phyloP scores from a whole-genome alignment of 1,140 invertebrate genomes.

The Gryllus bimaculatus region DNA sequence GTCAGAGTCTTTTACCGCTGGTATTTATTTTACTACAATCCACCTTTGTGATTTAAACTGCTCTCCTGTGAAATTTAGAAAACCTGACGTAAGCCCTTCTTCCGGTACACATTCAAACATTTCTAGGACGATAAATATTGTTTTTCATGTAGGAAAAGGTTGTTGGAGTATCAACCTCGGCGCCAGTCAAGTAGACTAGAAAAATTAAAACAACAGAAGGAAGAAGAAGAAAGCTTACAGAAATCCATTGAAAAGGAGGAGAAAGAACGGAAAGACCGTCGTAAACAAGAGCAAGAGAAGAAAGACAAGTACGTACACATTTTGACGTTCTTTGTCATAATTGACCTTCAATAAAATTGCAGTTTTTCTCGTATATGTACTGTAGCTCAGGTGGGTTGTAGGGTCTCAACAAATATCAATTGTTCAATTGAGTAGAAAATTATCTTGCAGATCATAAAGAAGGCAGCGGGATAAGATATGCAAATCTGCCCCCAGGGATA shows the following conservation, averaged over 20 bases:
- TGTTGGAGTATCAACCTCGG: conserved; percentile 36
- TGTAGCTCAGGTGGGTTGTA: too few relatives aligned
- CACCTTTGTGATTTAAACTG: too few relatives aligned
- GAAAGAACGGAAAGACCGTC: conserved; percentile 21
- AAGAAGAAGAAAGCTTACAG: conserved; percentile 27
- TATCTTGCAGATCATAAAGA: too few relatives aligned
- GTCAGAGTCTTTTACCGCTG: too few relatives aligned
- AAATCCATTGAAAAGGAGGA: conserved; percentile 17
- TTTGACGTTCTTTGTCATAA: background rate
- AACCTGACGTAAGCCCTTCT: background rate
- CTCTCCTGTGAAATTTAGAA: background rate
- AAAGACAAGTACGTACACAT: conserved; percentile 22
- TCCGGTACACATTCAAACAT: background rate
- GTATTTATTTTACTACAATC: too few relatives aligned
- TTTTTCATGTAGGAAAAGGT: conserved; percentile 30
- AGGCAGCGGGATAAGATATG: too few relatives aligned
- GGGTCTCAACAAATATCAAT: too few relatives aligned
- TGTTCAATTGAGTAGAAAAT: too few relatives aligned
- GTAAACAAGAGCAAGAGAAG: conserved; percentile 26
- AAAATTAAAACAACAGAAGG: conserved; percentile 32
- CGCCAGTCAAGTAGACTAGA: conserved; percentile 36
- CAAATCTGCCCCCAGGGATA: too few relatives aligned
- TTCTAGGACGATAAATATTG: background rate
- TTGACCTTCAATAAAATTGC: too few relatives aligned
- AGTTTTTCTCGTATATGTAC: too few relatives aligned